These are phyloP conservation scores for Darevskia nairensis DNA, from an alignment of 2,797 vertebrate genomes.

Conservation along the genomic window DNA sequence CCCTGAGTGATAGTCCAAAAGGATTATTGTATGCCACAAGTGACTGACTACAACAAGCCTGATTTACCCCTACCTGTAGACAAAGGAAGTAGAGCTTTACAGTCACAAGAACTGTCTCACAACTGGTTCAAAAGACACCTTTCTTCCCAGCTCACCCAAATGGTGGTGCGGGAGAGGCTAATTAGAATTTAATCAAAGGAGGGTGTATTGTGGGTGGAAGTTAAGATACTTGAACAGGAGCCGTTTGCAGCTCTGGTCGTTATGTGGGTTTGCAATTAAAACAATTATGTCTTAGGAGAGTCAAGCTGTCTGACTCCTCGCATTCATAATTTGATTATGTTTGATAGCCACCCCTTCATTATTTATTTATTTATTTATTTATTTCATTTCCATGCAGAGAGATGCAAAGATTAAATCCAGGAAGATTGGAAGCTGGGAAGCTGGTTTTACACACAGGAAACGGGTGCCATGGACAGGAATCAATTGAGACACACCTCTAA, in stretches of 20 bases:
- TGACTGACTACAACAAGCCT: not conserved
- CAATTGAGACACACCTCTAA: not conserved
- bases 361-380: slow-evolving; percentile 32
- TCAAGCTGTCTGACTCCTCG: slow-evolving; percentile 56
- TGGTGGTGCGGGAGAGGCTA: slow-evolving; percentile 7
- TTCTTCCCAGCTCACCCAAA: slow-evolving; percentile 39
- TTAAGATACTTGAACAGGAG: not conserved
- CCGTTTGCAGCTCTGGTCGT: slow-evolving; percentile 38
- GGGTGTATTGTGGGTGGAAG: not conserved
- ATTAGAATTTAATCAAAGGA: slow-evolving; percentile 57
- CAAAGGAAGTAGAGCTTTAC: not conserved
- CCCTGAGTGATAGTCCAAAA: not conserved
- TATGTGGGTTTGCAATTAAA: slow-evolving; percentile 58
- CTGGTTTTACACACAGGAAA: not conserved
- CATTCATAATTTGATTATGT: slow-evolving; percentile 45
- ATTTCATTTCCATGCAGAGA: slow-evolving; percentile 38
- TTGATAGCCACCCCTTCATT: not conserved
- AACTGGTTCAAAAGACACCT: slow-evolving; percentile 16
- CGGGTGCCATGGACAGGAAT: not conserved
- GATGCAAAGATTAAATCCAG: not conserved
- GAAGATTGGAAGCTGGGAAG: not conserved
- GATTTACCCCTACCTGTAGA: not conserved
- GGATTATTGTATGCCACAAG: not conserved
- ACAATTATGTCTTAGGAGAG: slow-evolving; percentile 61
- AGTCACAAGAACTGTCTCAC: not conserved